Evolutionary conservation across 2,797 vertebrate genomes (phyloP).

Genomic region (Nasua narica): DNA sequence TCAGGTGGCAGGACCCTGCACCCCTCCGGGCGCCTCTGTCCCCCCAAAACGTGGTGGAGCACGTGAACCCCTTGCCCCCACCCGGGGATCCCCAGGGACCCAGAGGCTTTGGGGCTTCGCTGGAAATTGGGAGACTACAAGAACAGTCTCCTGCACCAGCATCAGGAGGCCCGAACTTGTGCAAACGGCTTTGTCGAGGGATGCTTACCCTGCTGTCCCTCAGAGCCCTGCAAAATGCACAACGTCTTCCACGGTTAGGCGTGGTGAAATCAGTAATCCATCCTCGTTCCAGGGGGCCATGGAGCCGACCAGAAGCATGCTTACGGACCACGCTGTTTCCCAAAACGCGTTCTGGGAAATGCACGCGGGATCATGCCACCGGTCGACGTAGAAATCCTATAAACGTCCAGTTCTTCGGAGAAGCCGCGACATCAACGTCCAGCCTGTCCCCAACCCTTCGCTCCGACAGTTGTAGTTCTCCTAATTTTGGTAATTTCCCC

Average conservation of each 20-base stretch:
- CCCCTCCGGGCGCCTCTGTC: neutral
- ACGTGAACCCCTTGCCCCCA: neutral
- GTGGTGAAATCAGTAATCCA: too few relatives aligned
- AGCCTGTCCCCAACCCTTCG: neutral
- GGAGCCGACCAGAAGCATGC: neutral
- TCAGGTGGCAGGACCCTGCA: neutral
- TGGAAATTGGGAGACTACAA: too few relatives aligned
- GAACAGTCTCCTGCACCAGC: neutral
- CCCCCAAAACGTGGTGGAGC: neutral
- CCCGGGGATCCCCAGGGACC: neutral
- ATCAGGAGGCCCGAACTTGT: too few relatives aligned
- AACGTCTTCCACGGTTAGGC: too few relatives aligned
- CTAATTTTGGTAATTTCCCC: neutral
- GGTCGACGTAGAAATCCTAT: neutral
- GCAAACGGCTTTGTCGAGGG: too few relatives aligned
- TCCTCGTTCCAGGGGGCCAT: neutral
- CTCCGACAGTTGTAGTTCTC: neutral
- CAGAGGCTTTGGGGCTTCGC: too few relatives aligned
- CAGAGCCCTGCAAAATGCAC: neutral
- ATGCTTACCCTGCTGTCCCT: neutral
- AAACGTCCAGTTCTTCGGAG: neutral
- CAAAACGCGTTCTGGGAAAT: neutral
- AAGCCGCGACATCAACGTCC: fast-evolving
- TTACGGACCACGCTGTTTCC: fast-evolving
- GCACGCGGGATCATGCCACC: neutral